phyloP scores from a whole-genome alignment of 2,797 vertebrate species.

The Scomberomorus guttatus region DNA sequence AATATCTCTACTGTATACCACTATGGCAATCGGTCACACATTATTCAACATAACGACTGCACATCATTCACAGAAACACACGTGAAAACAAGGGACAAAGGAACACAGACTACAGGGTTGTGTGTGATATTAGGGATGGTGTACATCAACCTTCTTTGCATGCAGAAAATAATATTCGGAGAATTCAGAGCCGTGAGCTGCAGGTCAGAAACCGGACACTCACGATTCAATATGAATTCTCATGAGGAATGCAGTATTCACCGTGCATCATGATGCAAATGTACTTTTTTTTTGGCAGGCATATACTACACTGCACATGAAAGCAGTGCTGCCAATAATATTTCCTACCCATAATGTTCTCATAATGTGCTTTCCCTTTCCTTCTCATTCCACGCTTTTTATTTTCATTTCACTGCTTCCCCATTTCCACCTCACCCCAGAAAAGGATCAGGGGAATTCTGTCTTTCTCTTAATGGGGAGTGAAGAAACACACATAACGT shows the following conservation, averaged over 20 bases:
- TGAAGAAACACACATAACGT: conserved; percentile 1
- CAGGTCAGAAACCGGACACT: conserved; percentile 3
- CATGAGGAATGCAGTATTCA: conserved; percentile 3
- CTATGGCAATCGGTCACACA: not conserved
- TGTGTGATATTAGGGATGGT: not conserved
- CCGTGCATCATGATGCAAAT: conserved; percentile 36
- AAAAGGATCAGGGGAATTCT: conserved; percentile 21
- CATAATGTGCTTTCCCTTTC: conserved; percentile 16
- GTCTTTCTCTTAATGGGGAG: not conserved
- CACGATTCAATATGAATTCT: not conserved
- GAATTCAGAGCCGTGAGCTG: not conserved
- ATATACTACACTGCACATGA: conserved; percentile 25
- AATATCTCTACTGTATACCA: not conserved
- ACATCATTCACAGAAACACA: conserved; percentile 1
- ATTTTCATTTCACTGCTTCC: conserved; percentile 43
- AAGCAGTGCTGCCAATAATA: conserved; percentile 12
- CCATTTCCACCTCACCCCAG: conserved; percentile 37
- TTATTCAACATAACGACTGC: not conserved
- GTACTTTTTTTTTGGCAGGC: not conserved
- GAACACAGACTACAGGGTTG: not conserved
- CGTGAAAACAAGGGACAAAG: conserved; percentile 7
- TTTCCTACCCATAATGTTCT: conserved; percentile 17
- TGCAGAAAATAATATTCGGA: conserved; percentile 3
- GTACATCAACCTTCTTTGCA: conserved; percentile 1
- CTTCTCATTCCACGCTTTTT: conserved; percentile 31